Base-by-base conservation (phyloP, 2,113 vertebrate genomes). In the Microcebus lehilahytsara region DNA sequence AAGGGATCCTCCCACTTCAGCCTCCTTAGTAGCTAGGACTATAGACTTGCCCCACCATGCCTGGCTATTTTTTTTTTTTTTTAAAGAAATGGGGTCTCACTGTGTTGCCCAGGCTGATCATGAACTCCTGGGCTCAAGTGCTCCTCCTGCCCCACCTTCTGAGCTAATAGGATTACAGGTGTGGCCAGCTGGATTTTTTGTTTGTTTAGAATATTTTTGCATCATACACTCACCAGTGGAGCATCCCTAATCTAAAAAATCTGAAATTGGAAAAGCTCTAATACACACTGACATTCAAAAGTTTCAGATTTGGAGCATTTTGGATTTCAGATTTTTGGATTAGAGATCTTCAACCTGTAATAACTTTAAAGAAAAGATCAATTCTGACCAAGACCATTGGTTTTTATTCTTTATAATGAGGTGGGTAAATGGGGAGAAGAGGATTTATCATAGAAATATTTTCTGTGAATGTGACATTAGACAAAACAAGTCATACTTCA, bases 381-480 rank as follows among this genome's bases (percentile, higher is more conserved):
- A 4, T 75, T 49, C 62, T 95, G 62, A 89, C 22, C 22, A 95
- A 85, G 64, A 67, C 71, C 53, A 40, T 3, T 67, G 51, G 37
- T 85, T 96, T 93, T 67, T 88, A 67, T 71, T 84, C 22, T 92
- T 90, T 79, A 66, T 78, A 89, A 77, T 83, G 17, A 84, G 51
- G 10, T 46, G 19, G 14, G 58, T 51, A 77, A 71, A 20, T 89
- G 17, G 66, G 32, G 51, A 85, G 58, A 91, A 51, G 40, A 56
- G 3, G 37, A 80, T 74, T 74, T 84, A 67, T 46, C 30, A 60
- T 46, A 95, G 23, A 79, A 94, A 40, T 92, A 64, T 2, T 69
- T 1, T n/a, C 93, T 95, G 5, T 93, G n/a, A 89, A 74, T 89
- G 32, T 96, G 34, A 67, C 81, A 67, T 6, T 95, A 25, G 27